These are phyloP conservation scores for Panulirus ornatus DNA, from an alignment of 1,140 invertebrate species.

Conservation along the genomic window DNA sequence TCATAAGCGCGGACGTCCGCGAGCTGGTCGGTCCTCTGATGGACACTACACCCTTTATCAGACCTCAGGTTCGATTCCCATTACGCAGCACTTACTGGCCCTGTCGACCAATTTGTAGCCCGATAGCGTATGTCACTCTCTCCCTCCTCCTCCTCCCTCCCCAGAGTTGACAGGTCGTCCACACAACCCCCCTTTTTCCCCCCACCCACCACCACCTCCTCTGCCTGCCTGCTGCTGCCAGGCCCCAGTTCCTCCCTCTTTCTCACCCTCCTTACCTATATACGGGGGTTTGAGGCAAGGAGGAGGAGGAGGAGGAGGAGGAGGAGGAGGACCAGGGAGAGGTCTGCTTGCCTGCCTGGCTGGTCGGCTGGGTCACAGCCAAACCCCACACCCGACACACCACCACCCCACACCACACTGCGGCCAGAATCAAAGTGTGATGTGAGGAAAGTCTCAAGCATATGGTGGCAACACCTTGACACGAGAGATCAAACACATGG, in stretches of 20 bases:
- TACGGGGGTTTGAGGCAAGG: too few relatives aligned
- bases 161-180: not conserved
- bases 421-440: too few relatives aligned
- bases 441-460: too few relatives aligned
- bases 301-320: too few relatives aligned
- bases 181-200: not conserved
- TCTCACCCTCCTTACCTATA: not conserved
- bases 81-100: not conserved
- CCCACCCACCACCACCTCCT: not conserved
- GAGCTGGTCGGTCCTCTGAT: not conserved
- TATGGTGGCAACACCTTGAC: too few relatives aligned
- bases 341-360: too few relatives aligned
- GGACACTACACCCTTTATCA: not conserved
- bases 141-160: not conserved
- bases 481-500: too few relatives aligned
- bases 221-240: not conserved
- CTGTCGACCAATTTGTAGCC: conserved; percentile 5
- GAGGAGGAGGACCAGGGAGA: too few relatives aligned
- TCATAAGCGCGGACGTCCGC: too few relatives aligned
- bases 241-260: not conserved
- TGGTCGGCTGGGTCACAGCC: too few relatives aligned
- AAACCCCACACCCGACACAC: too few relatives aligned
- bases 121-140: not conserved
- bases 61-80: not conserved
- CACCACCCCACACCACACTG: too few relatives aligned